Evolutionary conservation across 2,888 invertebrate species (phyloP), one percentile per base, ranked within the genome.

Genomic region (Dorcus parallelipipedus): DNA sequence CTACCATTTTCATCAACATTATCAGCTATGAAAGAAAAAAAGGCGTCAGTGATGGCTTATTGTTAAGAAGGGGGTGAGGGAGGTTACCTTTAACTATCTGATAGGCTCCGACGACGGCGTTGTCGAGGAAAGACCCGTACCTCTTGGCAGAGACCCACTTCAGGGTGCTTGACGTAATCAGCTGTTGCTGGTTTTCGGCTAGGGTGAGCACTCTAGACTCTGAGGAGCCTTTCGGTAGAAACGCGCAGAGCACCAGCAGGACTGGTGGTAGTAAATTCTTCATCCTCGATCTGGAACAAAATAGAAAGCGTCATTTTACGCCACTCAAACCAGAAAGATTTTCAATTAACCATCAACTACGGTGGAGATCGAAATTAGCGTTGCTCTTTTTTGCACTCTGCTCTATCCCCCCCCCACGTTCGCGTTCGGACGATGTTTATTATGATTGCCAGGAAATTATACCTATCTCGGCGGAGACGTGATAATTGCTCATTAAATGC

Each of bases 161-260:
- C 52, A 93, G 81, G 0, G 91, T 90, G 70, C 88, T 90, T 6
- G 93, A 93, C 3, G 93, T 93, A 54, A 90, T 81, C 56, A 87
- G 81, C 76, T 91, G 91, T 60, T 86, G 84, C 54, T 76, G 66
- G 68, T 77, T 78, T 66, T 69, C 74, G 1, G 76, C 70, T 40
- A 78, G 64, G 52, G 75, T 73, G 59, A 75, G 72, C 5, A 75
- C 77, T 20, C 71, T 67, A 6, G 70, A 69, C 54, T 74, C 72
- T 33, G 66, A 62, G 14, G 41, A 47, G 20, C 45, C 49, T 26
- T 43, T 40, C 0, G 58, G 56, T 10, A 61, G 20, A 52, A 54
- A 26, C 8, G 40, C 33, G 40, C 43, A 38, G 17, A 63, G 33
- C 26, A 62, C 54, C 41, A 64, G 56, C 45, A 66, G 59, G 45